Percentiles rank a stretch among this genome's conserved stretches.
Evolutionary conservation across 2,113 vertebrate genomes (phyloP).

Genomic region (Arizona elegans): DNA sequence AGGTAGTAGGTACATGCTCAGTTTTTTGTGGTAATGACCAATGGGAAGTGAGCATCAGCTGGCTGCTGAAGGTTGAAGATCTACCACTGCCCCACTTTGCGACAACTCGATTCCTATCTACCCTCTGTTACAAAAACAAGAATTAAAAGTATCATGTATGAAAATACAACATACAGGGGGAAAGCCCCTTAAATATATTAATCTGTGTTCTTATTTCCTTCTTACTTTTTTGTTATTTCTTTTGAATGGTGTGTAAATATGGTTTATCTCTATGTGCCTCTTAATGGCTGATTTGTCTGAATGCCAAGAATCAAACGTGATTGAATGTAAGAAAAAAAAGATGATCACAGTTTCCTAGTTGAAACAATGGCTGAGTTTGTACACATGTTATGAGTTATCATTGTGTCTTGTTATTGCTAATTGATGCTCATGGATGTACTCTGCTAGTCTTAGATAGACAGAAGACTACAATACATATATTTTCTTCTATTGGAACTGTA

Average conservation of each 20-base stretch:
- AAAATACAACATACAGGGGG: neutral
- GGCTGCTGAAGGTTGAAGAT: neutral
- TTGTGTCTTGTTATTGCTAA: neutral
- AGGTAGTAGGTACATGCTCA: neutral
- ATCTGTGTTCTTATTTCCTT: neutral
- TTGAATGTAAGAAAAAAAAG: neutral
- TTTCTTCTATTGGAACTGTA: neutral
- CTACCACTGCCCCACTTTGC: neutral
- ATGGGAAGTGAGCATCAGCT: neutral
- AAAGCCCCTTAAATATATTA: neutral
- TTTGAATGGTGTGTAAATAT: neutral
- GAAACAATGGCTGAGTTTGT: neutral
- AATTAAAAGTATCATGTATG: neutral
- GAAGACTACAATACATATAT: neutral
- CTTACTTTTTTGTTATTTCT: neutral
- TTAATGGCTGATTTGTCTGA: neutral
- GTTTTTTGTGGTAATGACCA: neutral
- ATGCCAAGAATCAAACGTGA: neutral
- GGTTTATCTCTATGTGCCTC: neutral
- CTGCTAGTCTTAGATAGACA: neutral
- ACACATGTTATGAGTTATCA: neutral
- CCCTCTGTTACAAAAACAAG: neutral
- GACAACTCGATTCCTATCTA: neutral
- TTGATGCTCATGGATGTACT: neutral
- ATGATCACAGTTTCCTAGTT: neutral